phyloP scores from a whole-genome alignment of 2,797 vertebrate genomes.

The Neopelma chrysocephalum region DNA sequence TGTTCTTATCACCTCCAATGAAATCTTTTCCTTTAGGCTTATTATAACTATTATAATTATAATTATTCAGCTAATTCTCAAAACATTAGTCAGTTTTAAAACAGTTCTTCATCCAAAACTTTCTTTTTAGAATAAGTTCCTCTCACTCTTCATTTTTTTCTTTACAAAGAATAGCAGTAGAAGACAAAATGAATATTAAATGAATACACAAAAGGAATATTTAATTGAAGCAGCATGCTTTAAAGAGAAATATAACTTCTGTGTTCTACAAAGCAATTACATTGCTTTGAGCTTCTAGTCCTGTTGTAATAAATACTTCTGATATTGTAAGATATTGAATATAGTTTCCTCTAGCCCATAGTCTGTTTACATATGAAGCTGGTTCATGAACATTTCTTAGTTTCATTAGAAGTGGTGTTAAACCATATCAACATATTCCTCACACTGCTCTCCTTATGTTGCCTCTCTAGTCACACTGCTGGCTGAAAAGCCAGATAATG shows the following conservation, averaged over 20 bases:
- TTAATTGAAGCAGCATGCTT: constrained; percentile 38
- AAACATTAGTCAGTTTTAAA: constrained; percentile 8
- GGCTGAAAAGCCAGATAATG: not conserved
- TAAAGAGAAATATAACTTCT: constrained; percentile 33
- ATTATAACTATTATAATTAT: not conserved
- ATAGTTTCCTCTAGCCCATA: not conserved
- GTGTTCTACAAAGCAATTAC: constrained; percentile 43
- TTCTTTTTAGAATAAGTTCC: not conserved
- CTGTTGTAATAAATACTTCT: constrained; percentile 17
- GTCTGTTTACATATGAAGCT: not conserved
- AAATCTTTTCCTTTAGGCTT: not conserved
- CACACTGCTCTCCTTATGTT: not conserved
- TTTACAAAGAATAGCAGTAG: not conserved
- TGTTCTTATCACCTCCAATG: not conserved
- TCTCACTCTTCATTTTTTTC: not conserved
- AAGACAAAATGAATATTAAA: constrained; percentile 45
- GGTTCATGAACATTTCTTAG: not conserved
- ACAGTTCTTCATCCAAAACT: not conserved
- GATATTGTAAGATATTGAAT: not conserved
- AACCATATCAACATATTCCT: not conserved
- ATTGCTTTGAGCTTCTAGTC: constrained; percentile 12
- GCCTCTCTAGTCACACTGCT: not conserved
- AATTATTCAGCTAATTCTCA: not conserved
- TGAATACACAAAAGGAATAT: constrained; percentile 10
- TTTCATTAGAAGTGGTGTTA: not conserved